phyloP scores from a whole-genome alignment of 2,888 invertebrate genomes.

The Hylaea fasciaria region DNA sequence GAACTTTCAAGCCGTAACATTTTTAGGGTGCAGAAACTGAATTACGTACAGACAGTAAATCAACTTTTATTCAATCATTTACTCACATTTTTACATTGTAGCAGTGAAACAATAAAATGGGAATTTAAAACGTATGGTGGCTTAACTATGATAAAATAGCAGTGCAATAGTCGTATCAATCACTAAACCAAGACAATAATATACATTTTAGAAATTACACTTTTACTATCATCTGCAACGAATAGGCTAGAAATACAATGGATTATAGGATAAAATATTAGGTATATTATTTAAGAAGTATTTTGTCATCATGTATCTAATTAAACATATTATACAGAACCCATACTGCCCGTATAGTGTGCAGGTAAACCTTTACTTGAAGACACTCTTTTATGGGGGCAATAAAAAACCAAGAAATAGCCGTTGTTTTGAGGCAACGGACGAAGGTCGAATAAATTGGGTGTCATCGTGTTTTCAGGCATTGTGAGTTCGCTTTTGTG shows the following conservation, averaged over 20 bases:
- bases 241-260: too few relatives aligned
- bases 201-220: too few relatives aligned
- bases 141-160: too few relatives aligned
- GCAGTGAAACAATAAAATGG: too few relatives aligned
- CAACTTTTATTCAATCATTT: background rate
- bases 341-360: slow-evolving; percentile 6
- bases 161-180: too few relatives aligned
- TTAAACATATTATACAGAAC: too few relatives aligned
- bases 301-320: too few relatives aligned
- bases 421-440: slow-evolving; percentile 39
- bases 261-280: too few relatives aligned
- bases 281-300: too few relatives aligned
- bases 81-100: background rate
- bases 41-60: background rate
- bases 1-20: slow-evolving; percentile 51
- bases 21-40: slow-evolving; percentile 43
- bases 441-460: slow-evolving; percentile 40
- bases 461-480: slow-evolving; percentile 34
- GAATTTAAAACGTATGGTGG: too few relatives aligned
- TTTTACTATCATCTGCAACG: too few relatives aligned
- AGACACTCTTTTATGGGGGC: slow-evolving; percentile 38
- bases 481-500: slow-evolving; percentile 16
- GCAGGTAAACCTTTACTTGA: slow-evolving; percentile 39
- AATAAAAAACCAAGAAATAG: slow-evolving; percentile 37
- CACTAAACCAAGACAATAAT: too few relatives aligned